A percentile compares a stretch with the other conserved stretches of the same genome.
Evolutionary conservation across 2,888 invertebrate species (phyloP).

Genomic region (Nomada ferruginata): DNA sequence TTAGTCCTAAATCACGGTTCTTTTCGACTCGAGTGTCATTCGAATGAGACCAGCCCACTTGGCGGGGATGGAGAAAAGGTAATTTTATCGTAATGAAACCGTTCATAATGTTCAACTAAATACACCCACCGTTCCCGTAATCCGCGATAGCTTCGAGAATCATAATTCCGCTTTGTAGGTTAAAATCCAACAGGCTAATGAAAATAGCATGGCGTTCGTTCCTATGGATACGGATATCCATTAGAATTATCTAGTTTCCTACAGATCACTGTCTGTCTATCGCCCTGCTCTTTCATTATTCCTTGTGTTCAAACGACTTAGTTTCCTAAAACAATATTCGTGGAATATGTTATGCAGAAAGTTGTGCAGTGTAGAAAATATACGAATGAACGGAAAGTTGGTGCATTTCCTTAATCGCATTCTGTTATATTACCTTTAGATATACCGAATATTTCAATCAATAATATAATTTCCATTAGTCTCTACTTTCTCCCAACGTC

Average conservation of each 20-base stretch:
- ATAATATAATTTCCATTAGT: no score
- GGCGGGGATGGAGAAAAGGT: background rate
- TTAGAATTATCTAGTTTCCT: background rate
- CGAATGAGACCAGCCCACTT: background rate
- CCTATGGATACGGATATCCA: slow-evolving; percentile 1
- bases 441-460: no score
- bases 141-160: slow-evolving; percentile 21
- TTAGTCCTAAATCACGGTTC: slow-evolving; percentile 47
- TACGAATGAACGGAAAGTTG: no score
- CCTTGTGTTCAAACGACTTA: background rate
- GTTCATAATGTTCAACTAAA: slow-evolving; percentile 53
- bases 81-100: slow-evolving; percentile 49
- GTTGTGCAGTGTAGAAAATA: no score
- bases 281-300: background rate
- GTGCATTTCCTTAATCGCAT: no score
- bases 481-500: no score
- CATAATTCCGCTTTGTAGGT: slow-evolving; percentile 27
- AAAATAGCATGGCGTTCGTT: slow-evolving; percentile 17
- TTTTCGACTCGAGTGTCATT: slow-evolving; percentile 44
- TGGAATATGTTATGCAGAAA: no score
- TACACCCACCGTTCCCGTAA: slow-evolving; percentile 27
- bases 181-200: background rate
- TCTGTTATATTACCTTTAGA: no score
- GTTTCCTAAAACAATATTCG: no score
- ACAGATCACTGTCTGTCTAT: background rate